These are phyloP conservation scores for Hypothenemus hampei DNA, from an alignment of 1,140 invertebrate species.

Conservation along the genomic window DNA sequence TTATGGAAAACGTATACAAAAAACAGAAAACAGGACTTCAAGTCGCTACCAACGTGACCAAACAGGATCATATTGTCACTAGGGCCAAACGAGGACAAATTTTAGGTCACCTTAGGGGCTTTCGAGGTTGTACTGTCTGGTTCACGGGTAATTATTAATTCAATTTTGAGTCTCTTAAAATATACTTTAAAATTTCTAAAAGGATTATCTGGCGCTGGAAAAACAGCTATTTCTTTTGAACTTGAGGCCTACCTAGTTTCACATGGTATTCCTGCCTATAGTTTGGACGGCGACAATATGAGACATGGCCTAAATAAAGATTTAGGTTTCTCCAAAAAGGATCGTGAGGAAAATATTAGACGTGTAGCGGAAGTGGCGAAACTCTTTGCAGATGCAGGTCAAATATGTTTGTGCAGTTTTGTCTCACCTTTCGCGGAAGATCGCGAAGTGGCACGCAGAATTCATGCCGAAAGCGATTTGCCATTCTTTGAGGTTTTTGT, in stretches of 20 bases:
- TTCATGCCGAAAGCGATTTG: conserved; percentile 81
- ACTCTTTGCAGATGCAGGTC: conserved; percentile 95
- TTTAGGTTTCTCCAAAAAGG: conserved; percentile 87
- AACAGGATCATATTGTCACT: conserved; percentile 92
- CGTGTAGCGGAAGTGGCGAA: conserved; percentile 96
- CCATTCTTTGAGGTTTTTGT: conserved; percentile 98
- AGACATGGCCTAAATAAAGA: conserved; percentile 94
- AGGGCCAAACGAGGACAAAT: conserved; percentile 86
- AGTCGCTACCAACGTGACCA: conserved; percentile 83
- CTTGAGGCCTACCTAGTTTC: conserved; percentile 88
- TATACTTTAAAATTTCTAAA: too few relatives aligned
- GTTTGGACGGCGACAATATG: conserved; percentile 97
- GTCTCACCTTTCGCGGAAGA: conserved; percentile 96
- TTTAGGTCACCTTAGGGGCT: conserved; percentile 84
- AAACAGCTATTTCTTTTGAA: conserved; percentile 96
- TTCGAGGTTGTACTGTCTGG: conserved; percentile 97
- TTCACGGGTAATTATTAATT: conserved; percentile 61
- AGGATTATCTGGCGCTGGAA: conserved; percentile 94
- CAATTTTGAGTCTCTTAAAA: background rate
- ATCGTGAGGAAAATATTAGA: conserved; percentile 95
- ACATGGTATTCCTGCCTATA: conserved; percentile 87
- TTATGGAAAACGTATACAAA: conserved; percentile 33
- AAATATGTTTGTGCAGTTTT: conserved; percentile 93
- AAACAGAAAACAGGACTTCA: conserved; percentile 52
- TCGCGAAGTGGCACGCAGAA: conserved; percentile 78